phyloP scores from a whole-genome alignment of 2,797 vertebrate species.

The Macropus fuliginosus region DNA sequence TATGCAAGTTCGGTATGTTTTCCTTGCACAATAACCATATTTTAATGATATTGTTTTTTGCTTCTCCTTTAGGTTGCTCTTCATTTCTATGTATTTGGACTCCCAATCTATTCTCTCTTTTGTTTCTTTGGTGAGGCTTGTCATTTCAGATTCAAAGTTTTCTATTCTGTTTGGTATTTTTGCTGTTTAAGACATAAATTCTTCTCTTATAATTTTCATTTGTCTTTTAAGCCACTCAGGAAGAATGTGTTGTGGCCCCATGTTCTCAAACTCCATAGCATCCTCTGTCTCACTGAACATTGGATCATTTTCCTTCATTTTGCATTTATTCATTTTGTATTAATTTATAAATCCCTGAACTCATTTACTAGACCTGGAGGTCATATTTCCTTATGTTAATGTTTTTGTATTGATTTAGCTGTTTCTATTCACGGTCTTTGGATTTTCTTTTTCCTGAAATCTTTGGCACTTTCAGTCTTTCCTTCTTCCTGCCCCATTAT shows the following conservation, averaged over 20 bases:
- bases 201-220: background rate
- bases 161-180: background rate
- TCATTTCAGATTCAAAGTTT: background rate
- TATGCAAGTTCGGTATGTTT: background rate
- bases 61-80: background rate
- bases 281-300: background rate
- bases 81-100: background rate
- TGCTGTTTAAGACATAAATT: background rate
- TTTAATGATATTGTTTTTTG: background rate
- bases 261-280: background rate
- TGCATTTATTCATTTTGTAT: background rate
- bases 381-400: background rate
- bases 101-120: background rate
- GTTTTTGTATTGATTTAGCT: background rate
- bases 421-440: background rate
- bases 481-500: background rate
- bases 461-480: background rate
- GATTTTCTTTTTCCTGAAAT: background rate
- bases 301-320: background rate
- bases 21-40: background rate
- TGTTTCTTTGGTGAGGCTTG: background rate
- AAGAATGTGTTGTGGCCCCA: background rate
- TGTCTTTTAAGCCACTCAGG: background rate
- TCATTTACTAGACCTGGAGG: background rate
- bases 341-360: background rate